These are phyloP conservation scores for Platerodrilus igneus DNA, from an alignment of 2,888 invertebrate genomes.

Conservation along the genomic window DNA sequence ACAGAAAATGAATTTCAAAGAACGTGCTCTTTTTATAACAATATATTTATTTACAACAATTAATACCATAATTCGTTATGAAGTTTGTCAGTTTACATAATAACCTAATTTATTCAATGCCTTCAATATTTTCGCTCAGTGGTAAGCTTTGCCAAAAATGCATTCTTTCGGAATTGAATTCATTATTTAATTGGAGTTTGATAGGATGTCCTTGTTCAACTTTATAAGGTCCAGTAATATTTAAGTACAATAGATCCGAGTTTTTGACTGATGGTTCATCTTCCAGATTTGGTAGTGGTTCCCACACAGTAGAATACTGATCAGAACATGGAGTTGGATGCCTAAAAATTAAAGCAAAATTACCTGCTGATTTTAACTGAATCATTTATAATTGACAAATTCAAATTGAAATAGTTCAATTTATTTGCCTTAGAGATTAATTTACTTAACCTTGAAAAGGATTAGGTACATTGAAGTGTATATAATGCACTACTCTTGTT, in stretches of 20 bases:
- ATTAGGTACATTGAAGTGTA: no score
- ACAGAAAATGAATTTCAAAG: no score
- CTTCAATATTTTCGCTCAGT: slow-evolving; percentile 30
- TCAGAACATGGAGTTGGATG: slow-evolving; percentile 29
- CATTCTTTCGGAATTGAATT: slow-evolving; percentile 30
- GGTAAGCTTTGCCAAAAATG: slow-evolving; percentile 32
- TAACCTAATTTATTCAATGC: slow-evolving; percentile 9
- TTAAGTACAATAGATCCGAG: slow-evolving; percentile 27
- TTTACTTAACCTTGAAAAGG: no score
- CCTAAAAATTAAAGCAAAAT: slow-evolving; percentile 30
- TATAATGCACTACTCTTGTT: no score
- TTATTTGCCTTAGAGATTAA: no score
- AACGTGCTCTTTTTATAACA: no score
- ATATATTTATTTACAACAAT: no score
- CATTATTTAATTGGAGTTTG: slow-evolving; percentile 22
- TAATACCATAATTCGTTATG: no score
- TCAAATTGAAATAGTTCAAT: no score
- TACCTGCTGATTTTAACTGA: no score
- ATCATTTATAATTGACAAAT: no score
- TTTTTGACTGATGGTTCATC: slow-evolving; percentile 18
- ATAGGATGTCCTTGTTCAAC: not conserved
- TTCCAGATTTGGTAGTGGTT: slow-evolving; percentile 14
- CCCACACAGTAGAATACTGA: slow-evolving; percentile 7
- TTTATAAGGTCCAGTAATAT: slow-evolving; percentile 24
- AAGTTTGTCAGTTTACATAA: no score